Percentiles rank a stretch among this genome's conserved stretches.
phyloP scores from a whole-genome alignment of 2,797 vertebrate genomes.

The Myiotriccus ornatus region DNA sequence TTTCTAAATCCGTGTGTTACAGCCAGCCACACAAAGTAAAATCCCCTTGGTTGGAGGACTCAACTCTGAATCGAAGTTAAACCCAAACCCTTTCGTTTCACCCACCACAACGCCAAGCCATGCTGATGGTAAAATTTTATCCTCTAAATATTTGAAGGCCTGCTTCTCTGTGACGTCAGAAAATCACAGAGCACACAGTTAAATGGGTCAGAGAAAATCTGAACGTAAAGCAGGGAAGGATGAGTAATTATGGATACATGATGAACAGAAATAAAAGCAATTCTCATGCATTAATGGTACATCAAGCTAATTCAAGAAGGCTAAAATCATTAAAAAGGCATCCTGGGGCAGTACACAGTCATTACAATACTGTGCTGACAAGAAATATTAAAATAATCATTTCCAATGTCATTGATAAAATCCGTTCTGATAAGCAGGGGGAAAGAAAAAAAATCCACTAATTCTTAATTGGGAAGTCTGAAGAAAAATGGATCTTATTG shows the following conservation, averaged over 20 bases:
- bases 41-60: too few species aligned
- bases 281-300: constrained; percentile 73
- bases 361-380: constrained; percentile 48
- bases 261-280: constrained; percentile 78
- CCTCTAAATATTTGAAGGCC: neutral
- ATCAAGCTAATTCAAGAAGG: constrained; percentile 75
- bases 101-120: neutral
- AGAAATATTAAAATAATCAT: constrained; percentile 74
- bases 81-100: neutral
- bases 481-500: neutral
- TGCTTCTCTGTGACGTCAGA: neutral
- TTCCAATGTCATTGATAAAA: constrained; percentile 75
- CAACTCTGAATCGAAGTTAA: neutral
- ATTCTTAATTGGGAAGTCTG: neutral
- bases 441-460: neutral
- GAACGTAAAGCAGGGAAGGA: constrained; percentile 56
- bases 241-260: constrained; percentile 53
- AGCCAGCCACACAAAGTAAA: neutral
- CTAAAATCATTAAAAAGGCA: constrained; percentile 69
- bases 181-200: neutral
- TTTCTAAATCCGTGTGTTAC: neutral
- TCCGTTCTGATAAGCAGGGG: constrained; percentile 63
- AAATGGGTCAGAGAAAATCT: constrained; percentile 61
- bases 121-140: neutral
- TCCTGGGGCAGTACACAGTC: constrained; percentile 75